Conservation (phyloP, 2,888 invertebrate species). For the Minunthozetes semirufus region DNA sequence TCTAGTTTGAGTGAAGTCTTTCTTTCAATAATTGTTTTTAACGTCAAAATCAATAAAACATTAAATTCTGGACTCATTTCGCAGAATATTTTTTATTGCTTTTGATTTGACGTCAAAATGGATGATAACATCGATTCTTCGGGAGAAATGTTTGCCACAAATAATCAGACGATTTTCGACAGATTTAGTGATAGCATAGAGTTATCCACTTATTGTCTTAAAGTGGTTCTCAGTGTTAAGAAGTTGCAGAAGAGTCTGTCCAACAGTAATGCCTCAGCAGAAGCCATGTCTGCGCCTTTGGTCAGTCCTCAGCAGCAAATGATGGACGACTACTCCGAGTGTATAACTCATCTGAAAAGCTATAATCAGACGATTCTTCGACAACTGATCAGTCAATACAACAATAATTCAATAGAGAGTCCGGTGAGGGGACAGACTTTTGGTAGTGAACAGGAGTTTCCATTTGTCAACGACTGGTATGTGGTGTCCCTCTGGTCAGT, state of each 20-base stretch:
- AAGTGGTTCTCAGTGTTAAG: neutral
- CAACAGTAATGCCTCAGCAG: neutral
- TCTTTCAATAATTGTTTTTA: no score
- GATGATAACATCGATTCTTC: neutral
- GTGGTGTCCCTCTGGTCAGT: slow-evolving; percentile 20
- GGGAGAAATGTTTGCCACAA: neutral
- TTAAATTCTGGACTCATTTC: no score
- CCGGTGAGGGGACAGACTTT: neutral
- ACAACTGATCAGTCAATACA: neutral
- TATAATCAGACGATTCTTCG: neutral
- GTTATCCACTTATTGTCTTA: neutral
- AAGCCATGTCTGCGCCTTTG: neutral
- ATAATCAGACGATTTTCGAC: neutral
- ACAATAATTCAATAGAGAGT: neutral
- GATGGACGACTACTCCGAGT: no score
- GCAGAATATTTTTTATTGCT: no score
- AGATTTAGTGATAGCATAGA: neutral
- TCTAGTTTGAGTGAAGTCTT: no score
- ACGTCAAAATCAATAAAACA: no score
- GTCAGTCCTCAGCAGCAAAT: neutral
- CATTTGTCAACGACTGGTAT: neutral
- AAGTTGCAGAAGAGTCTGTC: neutral
- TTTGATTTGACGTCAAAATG: neutral
- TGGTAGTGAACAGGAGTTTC: neutral
- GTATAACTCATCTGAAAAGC: no score